These are phyloP conservation scores for Sebastes oblongus DNA, from an alignment of 2,797 vertebrate genomes.

Conservation along the genomic window DNA sequence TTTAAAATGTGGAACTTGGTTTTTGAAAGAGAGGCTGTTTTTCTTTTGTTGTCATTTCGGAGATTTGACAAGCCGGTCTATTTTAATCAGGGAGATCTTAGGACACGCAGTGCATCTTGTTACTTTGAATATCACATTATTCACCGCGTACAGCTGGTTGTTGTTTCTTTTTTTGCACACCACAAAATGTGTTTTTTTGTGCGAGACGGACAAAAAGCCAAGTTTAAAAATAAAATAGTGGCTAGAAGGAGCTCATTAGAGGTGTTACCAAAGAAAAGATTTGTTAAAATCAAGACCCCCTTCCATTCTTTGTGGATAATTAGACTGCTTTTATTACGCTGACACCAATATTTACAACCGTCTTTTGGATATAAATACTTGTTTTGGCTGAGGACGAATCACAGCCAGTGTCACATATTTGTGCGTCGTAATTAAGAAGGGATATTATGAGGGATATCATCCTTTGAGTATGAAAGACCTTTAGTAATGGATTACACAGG, in stretches of 20 bases:
- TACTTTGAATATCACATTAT: constrained; percentile 41
- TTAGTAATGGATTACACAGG: constrained; percentile 52
- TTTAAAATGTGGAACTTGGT: not conserved
- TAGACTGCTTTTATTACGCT: constrained; percentile 13
- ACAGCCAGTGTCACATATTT: constrained; percentile 9
- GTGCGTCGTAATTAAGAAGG: constrained; percentile 25
- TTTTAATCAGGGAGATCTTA: constrained; percentile 52
- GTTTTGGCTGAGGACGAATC: constrained; percentile 15
- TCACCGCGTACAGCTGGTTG: not conserved
- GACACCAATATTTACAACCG: constrained; percentile 25
- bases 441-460: constrained; percentile 34
- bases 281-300: not conserved
- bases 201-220: constrained; percentile 31
- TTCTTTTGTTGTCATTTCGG: constrained; percentile 29
- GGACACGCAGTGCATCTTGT: not conserved
- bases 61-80: constrained; percentile 25
- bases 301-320: constrained; percentile 14
- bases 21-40: constrained; percentile 22
- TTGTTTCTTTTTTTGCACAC: constrained; percentile 4
- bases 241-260: constrained; percentile 27
- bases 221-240: constrained; percentile 49
- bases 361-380: constrained; percentile 2
- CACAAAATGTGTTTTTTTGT: constrained; percentile 24
- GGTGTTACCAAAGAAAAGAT: constrained; percentile 13
- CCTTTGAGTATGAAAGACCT: constrained; percentile 30